Conservation (phyloP, 1,140 invertebrate species). For the Schmidtea mediterranea region DNA sequence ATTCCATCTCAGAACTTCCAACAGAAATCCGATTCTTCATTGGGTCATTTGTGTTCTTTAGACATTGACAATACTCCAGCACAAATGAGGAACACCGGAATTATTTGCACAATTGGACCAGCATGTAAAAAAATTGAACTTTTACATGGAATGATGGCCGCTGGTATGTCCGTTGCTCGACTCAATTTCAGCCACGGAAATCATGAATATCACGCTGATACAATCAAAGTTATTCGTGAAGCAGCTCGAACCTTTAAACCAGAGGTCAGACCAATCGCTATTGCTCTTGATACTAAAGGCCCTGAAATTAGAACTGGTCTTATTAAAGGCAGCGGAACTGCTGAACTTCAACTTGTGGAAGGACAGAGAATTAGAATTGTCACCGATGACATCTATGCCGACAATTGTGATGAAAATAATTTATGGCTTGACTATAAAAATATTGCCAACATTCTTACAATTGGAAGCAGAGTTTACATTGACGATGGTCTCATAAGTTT, state of each 20-base stretch:
- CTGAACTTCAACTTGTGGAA: constrained; percentile 59
- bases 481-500: constrained; percentile 93
- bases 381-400: constrained; percentile 49
- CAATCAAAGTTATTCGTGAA: constrained; percentile 55
- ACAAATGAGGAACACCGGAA: constrained; percentile 38
- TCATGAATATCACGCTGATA: constrained; percentile 70
- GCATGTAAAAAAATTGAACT: constrained; percentile 52
- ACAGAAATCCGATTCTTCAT: too few species aligned
- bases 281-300: constrained; percentile 83
- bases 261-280: constrained; percentile 54
- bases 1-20: too few species aligned
- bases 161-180: constrained; percentile 87
- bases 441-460: background rate
- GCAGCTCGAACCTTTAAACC: constrained; percentile 51
- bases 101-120: constrained; percentile 45
- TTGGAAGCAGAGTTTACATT: constrained; percentile 34
- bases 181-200: constrained; percentile 92
- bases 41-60: constrained; percentile 68
- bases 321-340: constrained; percentile 37
- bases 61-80: constrained; percentile 49
- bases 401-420: constrained; percentile 44
- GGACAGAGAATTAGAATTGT: constrained; percentile 59
- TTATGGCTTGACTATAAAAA: constrained; percentile 52
- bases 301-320: constrained; percentile 86
- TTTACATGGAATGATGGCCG: constrained; percentile 78